These are phyloP conservation scores for Cairina moschata DNA, from an alignment of 2,113 vertebrate species.

Conservation along the genomic window DNA sequence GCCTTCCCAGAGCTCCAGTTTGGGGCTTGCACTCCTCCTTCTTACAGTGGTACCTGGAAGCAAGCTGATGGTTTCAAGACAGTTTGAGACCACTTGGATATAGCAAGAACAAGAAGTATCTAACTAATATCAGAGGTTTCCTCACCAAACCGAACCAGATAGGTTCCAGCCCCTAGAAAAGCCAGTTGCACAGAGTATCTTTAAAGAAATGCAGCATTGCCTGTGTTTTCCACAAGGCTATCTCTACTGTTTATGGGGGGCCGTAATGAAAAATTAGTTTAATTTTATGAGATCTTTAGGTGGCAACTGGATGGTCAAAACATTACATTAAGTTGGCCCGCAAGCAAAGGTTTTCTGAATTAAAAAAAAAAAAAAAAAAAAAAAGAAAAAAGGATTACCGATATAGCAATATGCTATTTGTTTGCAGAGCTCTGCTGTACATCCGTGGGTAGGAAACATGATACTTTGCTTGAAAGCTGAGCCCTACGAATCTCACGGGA, in stretches of 20 bases:
- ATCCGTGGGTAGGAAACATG: background rate
- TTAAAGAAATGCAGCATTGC: background rate
- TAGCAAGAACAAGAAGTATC: background rate
- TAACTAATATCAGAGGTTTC: background rate
- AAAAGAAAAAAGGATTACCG: background rate
- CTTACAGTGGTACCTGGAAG: background rate
- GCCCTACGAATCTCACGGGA: constrained; percentile 16
- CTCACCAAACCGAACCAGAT: background rate
- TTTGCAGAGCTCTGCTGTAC: background rate
- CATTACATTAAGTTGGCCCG: background rate
- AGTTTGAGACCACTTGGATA: background rate
- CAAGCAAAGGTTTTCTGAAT: background rate
- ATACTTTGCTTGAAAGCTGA: background rate
- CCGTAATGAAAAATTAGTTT: background rate
- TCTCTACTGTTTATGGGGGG: background rate
- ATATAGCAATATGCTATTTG: background rate
- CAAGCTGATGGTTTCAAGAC: background rate
- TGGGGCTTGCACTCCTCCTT: background rate
- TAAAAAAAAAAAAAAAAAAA: background rate
- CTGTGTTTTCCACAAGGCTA: background rate
- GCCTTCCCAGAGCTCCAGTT: background rate
- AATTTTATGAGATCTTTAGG: background rate
- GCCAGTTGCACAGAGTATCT: fast-evolving
- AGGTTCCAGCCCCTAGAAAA: background rate
- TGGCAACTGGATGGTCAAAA: background rate